A percentile compares a stretch with the other conserved stretches of the same genome.
These are phyloP conservation scores for Macrostomum cliftonense DNA, from an alignment of 2,888 invertebrate species.

Conservation along the genomic window DNA sequence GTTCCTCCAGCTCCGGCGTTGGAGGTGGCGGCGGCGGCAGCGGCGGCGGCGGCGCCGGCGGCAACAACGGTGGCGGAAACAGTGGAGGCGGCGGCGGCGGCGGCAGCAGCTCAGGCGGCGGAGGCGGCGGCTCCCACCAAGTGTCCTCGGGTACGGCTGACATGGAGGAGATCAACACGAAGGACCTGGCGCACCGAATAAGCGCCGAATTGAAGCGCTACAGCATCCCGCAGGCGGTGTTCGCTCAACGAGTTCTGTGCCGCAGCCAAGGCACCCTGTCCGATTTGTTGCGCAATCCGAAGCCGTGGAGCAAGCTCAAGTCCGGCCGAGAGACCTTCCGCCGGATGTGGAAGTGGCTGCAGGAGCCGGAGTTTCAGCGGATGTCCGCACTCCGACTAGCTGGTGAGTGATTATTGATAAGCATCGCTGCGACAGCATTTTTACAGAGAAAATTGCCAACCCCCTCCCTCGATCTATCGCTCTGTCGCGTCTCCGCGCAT, in stretches of 20 bases:
- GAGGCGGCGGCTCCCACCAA: no score
- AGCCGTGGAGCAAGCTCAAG: slow-evolving; percentile 98
- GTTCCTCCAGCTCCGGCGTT: no score
- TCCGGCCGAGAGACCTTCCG: slow-evolving; percentile 94
- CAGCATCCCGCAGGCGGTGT: slow-evolving; percentile 97
- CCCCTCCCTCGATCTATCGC: no score
- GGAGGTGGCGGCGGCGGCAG: no score
- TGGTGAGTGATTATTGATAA: slow-evolving; percentile 47
- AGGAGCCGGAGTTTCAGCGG: slow-evolving; percentile 95
- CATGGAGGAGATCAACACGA: slow-evolving; percentile 9
- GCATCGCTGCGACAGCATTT: no score
- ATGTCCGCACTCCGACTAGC: slow-evolving; percentile 95
- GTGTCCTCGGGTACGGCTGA: neutral
- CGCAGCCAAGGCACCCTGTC: slow-evolving; percentile 93
- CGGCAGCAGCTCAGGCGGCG: no score
- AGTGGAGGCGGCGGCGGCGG: no score
- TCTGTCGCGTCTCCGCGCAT: no score
- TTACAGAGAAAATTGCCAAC: no score
- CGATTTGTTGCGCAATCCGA: slow-evolving; percentile 86
- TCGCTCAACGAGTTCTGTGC: slow-evolving; percentile 92
- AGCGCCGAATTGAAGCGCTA: slow-evolving; percentile 77
- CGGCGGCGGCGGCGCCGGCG: no score
- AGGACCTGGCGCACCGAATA: slow-evolving; percentile 10
- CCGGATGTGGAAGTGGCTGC: slow-evolving; percentile 98
- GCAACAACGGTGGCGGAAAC: no score